Evolutionary conservation across 2,888 invertebrate species (phyloP).

Genomic region (Mythimna pallens): DNA sequence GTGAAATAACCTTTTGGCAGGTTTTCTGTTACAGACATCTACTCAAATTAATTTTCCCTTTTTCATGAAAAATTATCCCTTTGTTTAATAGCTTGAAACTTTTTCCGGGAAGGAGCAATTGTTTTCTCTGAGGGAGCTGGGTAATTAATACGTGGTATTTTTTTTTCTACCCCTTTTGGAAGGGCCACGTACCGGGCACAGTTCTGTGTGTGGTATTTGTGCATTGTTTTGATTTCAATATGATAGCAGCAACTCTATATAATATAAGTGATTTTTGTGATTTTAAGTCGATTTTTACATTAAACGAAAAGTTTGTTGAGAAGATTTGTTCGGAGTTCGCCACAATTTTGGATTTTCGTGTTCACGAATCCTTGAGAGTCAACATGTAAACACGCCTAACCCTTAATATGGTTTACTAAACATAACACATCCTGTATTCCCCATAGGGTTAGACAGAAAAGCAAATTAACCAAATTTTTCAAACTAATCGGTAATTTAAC

Average conservation of each 20-base stretch:
- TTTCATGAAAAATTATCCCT: slow-evolving; percentile 16
- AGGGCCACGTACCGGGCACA: background rate
- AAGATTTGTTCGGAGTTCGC: no score
- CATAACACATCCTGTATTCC: no score
- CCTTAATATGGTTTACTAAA: no score
- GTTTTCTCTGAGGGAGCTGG: slow-evolving; percentile 13
- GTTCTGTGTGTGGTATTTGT: background rate
- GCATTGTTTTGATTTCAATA: background rate
- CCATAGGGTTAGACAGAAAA: no score
- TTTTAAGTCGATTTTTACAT: no score
- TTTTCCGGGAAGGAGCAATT: slow-evolving; percentile 18
- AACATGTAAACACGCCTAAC: no score
- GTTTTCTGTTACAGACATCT: slow-evolving; percentile 11
- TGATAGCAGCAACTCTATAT: background rate
- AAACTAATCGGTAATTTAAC: no score
- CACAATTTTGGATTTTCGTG: no score
- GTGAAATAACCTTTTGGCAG: slow-evolving; percentile 14
- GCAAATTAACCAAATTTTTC: no score
- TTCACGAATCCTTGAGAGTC: no score
- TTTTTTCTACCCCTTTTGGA: slow-evolving; percentile 12
- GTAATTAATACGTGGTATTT: slow-evolving; percentile 35
- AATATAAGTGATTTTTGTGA: no score
- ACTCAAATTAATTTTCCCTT: slow-evolving; percentile 24
- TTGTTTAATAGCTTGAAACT: slow-evolving; percentile 23
- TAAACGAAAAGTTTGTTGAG: no score